Conservation (phyloP, 2,888 invertebrate species). For the Thyatira batis region DNA sequence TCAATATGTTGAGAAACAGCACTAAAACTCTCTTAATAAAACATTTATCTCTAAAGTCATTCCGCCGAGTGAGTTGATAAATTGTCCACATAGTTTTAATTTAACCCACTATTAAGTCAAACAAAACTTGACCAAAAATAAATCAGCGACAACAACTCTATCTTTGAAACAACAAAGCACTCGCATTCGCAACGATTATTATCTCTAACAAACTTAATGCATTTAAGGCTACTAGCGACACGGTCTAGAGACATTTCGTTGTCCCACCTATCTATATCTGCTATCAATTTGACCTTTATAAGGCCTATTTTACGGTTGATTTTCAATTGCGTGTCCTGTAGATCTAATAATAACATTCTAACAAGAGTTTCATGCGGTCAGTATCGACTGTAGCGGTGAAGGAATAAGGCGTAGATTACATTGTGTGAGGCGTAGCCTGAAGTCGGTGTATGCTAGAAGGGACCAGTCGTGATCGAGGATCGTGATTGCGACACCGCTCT, state of each 20-base stretch:
- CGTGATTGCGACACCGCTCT: conserved; percentile 80
- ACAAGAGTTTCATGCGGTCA: conserved; percentile 20
- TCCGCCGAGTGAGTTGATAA: conserved; percentile 19
- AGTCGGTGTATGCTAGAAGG: conserved; percentile 56
- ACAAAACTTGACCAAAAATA: conserved; percentile 75
- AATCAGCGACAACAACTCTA: conserved; percentile 79
- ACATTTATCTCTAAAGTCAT: neutral
- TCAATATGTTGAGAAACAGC: too few relatives aligned
- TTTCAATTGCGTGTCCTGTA: conserved; percentile 19
- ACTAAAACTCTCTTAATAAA: too few relatives aligned
- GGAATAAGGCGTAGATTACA: conserved; percentile 43
- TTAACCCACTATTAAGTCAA: conserved; percentile 59
- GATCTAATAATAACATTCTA: conserved; percentile 11
- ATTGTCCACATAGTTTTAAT: conserved; percentile 36
- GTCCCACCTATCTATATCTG: conserved; percentile 45
- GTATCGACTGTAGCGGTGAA: conserved; percentile 32
- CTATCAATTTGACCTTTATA: conserved; percentile 41
- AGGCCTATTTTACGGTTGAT: conserved; percentile 40
- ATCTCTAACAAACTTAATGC: conserved; percentile 81
- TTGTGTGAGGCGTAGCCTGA: conserved; percentile 17
- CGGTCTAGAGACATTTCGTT: conserved; percentile 76
- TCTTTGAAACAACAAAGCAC: conserved; percentile 75
- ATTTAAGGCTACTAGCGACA: conserved; percentile 81
- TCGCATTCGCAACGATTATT: conserved; percentile 79
- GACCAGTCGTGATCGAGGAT: conserved; percentile 78